Evolutionary conservation across 2,113 vertebrate species (phyloP), one percentile per base, ranked within the genome.

Genomic region (Petroica traversi): DNA sequence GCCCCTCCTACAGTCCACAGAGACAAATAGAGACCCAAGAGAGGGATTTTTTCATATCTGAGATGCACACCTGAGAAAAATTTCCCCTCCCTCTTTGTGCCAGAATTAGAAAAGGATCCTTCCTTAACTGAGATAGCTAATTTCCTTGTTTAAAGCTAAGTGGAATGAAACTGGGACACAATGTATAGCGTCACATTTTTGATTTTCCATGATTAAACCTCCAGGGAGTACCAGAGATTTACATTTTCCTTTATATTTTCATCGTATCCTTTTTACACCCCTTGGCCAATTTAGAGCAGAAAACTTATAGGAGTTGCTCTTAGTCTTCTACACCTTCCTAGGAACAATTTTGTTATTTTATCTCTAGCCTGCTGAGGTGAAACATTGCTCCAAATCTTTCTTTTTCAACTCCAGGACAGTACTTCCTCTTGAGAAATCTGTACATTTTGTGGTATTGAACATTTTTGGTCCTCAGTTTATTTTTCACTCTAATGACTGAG

Each of bases 91-190:
- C 13, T 14, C 34, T 75, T 85, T 61, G 23, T 2, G 0, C 16
- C 14, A 49, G 41, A 41, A 61, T 23, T 45, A 67, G 49, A 83
- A 52, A 71, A 0, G 4, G 38, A 68, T 66, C n/a, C 28, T 88
- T 75, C 41, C 54, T 73, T 82, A 85, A 96, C 78, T 33, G n/a
- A 76, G 71, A 9, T 29, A 16, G 33, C 9, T 57, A 68, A 83
- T 94, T 88, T 94, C 82, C 74, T 92, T 88, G 36, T 87, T 95
- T 85, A 76, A 94, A 94, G 19, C 38, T 64, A 79, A 90, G 31
- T 54, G 43, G 45, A 64, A 68, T 48, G 63, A 85, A 93, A 72
- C 28, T 85, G 40, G 45, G 54, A 76, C 82, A 94, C 22, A 63
- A 84, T 54, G 29, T 83, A 94, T 89, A 81, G 15, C 3, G 0